A percentile compares a stretch with the other conserved stretches of the same genome.
phyloP scores from a whole-genome alignment of 2,888 invertebrate species.

The Seira sanloemensis region DNA sequence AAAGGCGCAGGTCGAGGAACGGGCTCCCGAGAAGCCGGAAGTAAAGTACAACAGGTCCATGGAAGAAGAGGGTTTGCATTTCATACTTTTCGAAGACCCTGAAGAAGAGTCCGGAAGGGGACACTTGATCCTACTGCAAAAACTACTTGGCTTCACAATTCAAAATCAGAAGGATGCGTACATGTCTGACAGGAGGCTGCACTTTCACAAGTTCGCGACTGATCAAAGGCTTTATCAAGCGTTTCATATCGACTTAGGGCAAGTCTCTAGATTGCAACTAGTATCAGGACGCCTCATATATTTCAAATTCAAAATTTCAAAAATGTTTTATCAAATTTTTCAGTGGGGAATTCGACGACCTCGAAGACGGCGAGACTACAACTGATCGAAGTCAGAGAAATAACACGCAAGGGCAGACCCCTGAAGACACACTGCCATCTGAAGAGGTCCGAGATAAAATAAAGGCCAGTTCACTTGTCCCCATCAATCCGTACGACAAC shows the following conservation, averaged over 20 bases:
- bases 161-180: background rate
- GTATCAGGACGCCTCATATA: background rate
- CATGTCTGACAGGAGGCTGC: background rate
- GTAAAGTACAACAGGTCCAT: background rate
- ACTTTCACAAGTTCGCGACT: background rate
- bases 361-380: background rate
- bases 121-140: slow-evolving; percentile 44
- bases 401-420: too few relatives aligned
- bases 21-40: background rate
- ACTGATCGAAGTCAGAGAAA: too few relatives aligned
- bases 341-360: background rate
- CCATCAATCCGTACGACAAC: background rate
- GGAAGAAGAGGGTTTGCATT: slow-evolving; percentile 41
- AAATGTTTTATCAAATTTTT: too few relatives aligned
- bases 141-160: slow-evolving; percentile 36
- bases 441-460: background rate
- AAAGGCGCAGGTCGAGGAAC: background rate
- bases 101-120: slow-evolving; percentile 25
- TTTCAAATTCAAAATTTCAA: background rate
- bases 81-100: slow-evolving; percentile 54
- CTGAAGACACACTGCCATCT: background rate
- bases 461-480: background rate
- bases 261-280: background rate
- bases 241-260: slow-evolving; percentile 43
- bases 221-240: slow-evolving; percentile 37